Percentiles rank a stretch among this genome's conserved stretches.
phyloP scores from a whole-genome alignment of 2,888 invertebrate genomes.

The Heteromurus nitidus region DNA sequence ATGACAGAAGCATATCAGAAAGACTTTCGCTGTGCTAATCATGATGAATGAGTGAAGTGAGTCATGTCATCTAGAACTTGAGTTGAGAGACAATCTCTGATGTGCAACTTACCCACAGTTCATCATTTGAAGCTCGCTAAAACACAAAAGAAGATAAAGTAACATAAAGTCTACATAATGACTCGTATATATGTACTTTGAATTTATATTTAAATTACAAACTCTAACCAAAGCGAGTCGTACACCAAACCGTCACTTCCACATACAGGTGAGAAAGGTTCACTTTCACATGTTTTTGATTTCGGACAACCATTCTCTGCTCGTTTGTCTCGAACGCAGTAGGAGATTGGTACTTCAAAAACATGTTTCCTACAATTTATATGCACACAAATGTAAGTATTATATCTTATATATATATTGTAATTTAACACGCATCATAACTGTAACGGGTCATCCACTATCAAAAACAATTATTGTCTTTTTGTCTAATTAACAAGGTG shows the following conservation, averaged over 20 bases:
- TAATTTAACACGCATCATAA: neutral
- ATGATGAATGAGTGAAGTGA: neutral
- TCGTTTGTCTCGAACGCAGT: slow-evolving; percentile 81
- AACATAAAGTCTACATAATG: too few relatives aligned
- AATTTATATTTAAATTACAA: too few relatives aligned
- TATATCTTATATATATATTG: neutral
- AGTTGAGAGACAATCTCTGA: too few relatives aligned
- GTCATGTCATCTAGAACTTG: too few relatives aligned
- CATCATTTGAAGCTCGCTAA: slow-evolving; percentile 90
- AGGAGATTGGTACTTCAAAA: slow-evolving; percentile 93
- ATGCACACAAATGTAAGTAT: neutral
- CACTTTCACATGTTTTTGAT: slow-evolving; percentile 80
- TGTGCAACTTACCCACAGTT: slow-evolving; percentile 94
- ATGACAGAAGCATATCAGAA: neutral
- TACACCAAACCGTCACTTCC: slow-evolving; percentile 93
- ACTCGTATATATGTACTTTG: too few relatives aligned
- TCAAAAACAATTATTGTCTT: slow-evolving; percentile 33
- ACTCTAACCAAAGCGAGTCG: too few relatives aligned
- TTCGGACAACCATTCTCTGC: slow-evolving; percentile 75
- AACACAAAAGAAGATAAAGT: too few relatives aligned
- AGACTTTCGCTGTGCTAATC: too few relatives aligned
- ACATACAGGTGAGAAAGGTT: slow-evolving; percentile 84
- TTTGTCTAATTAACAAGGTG: slow-evolving; percentile 19
- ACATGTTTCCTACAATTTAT: slow-evolving; percentile 87
- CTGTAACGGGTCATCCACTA: neutral